phyloP scores from a whole-genome alignment of 2,113 vertebrate species.

The Marmota flaviventris region DNA sequence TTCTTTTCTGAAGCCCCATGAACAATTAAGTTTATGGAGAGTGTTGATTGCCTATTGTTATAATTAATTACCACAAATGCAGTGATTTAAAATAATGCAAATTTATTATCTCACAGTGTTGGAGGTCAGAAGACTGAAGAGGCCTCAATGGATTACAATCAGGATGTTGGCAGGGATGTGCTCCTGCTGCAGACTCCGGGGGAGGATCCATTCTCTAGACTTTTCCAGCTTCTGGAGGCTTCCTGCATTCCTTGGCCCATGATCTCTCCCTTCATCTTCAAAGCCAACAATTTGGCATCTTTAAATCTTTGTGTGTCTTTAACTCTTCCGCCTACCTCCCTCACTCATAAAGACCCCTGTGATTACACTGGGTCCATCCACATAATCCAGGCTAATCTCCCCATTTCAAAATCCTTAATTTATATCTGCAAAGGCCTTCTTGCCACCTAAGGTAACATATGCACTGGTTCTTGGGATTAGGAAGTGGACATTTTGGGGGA shows the following conservation, averaged over 20 bases:
- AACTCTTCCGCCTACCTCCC: background rate
- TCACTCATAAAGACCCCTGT: background rate
- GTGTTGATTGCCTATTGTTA: background rate
- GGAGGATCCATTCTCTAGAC: background rate
- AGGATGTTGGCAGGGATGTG: background rate
- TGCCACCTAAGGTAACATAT: background rate
- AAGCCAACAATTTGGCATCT: background rate
- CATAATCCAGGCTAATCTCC: background rate
- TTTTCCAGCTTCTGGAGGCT: constrained; percentile 19
- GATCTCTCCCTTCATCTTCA: background rate
- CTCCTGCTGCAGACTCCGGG: background rate
- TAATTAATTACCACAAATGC: background rate
- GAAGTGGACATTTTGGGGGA: background rate
- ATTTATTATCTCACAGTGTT: background rate
- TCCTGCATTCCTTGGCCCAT: constrained; percentile 22
- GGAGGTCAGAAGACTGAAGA: constrained; percentile 40
- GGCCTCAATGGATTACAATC: constrained; percentile 23
- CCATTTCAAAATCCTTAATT: background rate
- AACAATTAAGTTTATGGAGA: background rate
- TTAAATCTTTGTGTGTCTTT: background rate
- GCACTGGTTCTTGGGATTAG: background rate
- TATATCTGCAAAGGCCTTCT: background rate
- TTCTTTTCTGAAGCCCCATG: background rate
- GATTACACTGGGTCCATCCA: no score
- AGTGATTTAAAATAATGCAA: constrained; percentile 27